A percentile compares a stretch with the other conserved stretches of the same genome.
phyloP scores from a whole-genome alignment of 2,113 vertebrate species.

The Edolisoma coerulescens region DNA sequence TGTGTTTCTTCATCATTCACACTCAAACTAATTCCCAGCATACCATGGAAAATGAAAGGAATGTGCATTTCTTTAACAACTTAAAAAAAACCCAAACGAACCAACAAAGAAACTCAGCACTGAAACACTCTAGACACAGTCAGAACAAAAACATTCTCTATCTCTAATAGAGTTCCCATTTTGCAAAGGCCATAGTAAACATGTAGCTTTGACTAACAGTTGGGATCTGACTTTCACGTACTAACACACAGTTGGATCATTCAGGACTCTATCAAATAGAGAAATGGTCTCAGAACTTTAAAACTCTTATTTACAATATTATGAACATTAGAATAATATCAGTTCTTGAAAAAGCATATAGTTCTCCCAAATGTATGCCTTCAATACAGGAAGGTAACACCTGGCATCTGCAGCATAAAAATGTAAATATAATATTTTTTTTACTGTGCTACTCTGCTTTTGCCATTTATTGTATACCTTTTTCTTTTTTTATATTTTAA shows the following conservation, averaged over 20 bases:
- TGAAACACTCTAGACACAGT: constrained; percentile 78
- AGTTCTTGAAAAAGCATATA: constrained; percentile 63
- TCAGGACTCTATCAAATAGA: constrained; percentile 58
- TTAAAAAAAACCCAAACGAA: constrained; percentile 60
- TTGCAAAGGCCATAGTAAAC: constrained; percentile 59
- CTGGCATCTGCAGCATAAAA: constrained; percentile 63
- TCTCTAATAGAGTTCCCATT: constrained; percentile 43
- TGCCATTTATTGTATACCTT: constrained; percentile 43
- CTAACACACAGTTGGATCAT: constrained; percentile 50
- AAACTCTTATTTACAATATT: constrained; percentile 71
- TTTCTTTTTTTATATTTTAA: constrained; percentile 34
- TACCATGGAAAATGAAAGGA: constrained; percentile 70
- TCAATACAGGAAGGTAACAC: constrained; percentile 55
- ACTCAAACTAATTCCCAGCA: constrained; percentile 69
- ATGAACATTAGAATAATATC: constrained; percentile 64
- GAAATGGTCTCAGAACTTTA: constrained; percentile 60
- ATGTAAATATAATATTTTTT: constrained; percentile 58
- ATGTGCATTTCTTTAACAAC: constrained; percentile 75
- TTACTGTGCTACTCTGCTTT: constrained; percentile 60
- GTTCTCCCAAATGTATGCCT: constrained; percentile 50
- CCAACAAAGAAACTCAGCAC: constrained; percentile 39
- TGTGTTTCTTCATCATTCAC: constrained; percentile 71
- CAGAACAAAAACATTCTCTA: constrained; percentile 75
- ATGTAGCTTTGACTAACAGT: constrained; percentile 16
- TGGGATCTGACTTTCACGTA: constrained; percentile 34